Evolutionary conservation across 2,797 vertebrate species (phyloP).

Genomic region (Taenioides sp.): DNA sequence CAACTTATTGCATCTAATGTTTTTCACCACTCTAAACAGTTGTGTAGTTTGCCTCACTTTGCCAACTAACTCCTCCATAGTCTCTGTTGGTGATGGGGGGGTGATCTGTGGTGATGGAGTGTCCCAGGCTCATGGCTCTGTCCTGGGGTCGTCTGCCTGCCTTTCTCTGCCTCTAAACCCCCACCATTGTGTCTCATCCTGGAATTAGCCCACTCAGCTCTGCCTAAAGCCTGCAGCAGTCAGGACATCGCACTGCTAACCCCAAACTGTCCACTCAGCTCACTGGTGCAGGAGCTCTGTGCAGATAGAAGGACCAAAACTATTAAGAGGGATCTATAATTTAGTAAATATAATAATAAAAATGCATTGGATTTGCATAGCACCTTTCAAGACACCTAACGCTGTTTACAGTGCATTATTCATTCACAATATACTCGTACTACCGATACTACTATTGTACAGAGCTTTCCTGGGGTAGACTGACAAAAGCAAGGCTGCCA

Average conservation of each 20-base stretch:
- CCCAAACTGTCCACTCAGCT: constrained; percentile 81
- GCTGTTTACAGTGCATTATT: too few species aligned
- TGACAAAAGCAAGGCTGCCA: too few species aligned
- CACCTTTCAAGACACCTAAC: too few species aligned
- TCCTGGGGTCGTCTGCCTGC: constrained; percentile 59
- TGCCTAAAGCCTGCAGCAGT: constrained; percentile 74
- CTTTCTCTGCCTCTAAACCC: constrained; percentile 77
- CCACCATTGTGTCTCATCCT: constrained; percentile 73
- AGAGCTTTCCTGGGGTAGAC: too few species aligned
- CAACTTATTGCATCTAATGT: too few species aligned
- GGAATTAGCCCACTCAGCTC: constrained; percentile 84
- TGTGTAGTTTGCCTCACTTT: constrained; percentile 6
- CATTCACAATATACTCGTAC: too few species aligned
- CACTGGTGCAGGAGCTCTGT: constrained; percentile 24
- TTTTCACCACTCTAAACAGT: neutral
- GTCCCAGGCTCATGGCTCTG: constrained; percentile 48
- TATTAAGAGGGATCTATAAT: constrained; percentile 15
- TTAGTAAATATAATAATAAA: too few species aligned
- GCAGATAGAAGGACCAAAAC: constrained; percentile 38
- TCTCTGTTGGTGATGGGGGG: constrained; percentile 25
- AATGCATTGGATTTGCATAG: too few species aligned
- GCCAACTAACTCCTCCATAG: constrained; percentile 17
- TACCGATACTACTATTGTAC: too few species aligned
- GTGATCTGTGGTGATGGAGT: constrained; percentile 15
- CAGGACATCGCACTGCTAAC: constrained; percentile 61